phyloP scores from a whole-genome alignment of 2,888 invertebrate genomes.

The Hirtodrosophila trivittata region DNA sequence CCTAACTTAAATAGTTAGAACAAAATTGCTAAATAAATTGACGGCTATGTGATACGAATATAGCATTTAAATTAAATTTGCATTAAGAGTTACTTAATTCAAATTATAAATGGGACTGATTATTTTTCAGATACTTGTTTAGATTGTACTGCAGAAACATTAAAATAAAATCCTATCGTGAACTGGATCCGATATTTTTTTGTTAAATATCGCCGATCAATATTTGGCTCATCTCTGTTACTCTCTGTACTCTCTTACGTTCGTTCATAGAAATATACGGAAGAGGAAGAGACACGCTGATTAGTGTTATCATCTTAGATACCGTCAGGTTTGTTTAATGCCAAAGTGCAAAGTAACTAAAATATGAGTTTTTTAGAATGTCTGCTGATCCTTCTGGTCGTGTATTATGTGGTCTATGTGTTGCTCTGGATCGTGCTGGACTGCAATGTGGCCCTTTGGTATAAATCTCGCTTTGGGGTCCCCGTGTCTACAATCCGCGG shows the following conservation, averaged over 20 bases:
- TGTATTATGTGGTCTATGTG: constrained; percentile 85
- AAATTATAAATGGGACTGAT: too few species aligned
- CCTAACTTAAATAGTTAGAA: too few species aligned
- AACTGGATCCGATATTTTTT: too few species aligned
- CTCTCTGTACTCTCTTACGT: too few species aligned
- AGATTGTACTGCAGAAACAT: too few species aligned
- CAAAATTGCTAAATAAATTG: too few species aligned
- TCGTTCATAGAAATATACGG: background rate
- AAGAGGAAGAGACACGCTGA: constrained; percentile 40
- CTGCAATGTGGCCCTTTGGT: constrained; percentile 86
- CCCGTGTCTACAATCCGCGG: constrained; percentile 85
- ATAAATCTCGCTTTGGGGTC: constrained; percentile 87
- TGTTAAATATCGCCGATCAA: background rate
- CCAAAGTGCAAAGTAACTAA: constrained; percentile 27
- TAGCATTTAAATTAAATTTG: too few species aligned
- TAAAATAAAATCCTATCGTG: too few species aligned
- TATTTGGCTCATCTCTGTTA: too few species aligned
- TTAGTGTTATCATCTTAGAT: constrained; percentile 23
- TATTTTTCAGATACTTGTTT: too few species aligned
- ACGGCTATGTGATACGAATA: too few species aligned
- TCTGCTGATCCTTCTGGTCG: constrained; percentile 71
- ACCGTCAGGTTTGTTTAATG: constrained; percentile 11
- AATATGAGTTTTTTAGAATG: constrained; percentile 81
- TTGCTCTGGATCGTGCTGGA: constrained; percentile 85
- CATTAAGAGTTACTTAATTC: too few species aligned